Base-by-base conservation (phyloP, 2,113 vertebrate genomes). In the Prunella fulvescens region DNA sequence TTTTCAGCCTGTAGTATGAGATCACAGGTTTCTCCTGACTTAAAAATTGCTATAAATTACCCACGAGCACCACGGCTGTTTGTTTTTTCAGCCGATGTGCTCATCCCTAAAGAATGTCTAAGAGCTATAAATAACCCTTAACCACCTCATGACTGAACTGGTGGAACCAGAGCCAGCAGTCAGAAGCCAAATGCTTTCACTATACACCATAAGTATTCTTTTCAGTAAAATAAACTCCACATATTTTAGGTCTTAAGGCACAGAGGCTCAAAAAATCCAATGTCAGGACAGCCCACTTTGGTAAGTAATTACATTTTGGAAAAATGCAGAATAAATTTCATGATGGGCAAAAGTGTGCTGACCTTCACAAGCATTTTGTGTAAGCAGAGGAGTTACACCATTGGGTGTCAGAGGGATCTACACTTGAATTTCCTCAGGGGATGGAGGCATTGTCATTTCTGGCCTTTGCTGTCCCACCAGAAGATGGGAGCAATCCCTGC, bases 91-190 rank as follows among this genome's bases (percentile, higher is more conserved):
- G 92, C 62, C 33, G 4, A 86, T 81, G 58, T 64, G 57, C 96
- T 97, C 92, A 97, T 85, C 92, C 72, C 93, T 66, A 77, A 96
- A 95, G 86, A 97, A 97, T 96, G 95, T 93, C 66, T 65, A 62
- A 94, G 69, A 84, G 64, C 74, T 96, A 95, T 95, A 96, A 96
- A 96, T 95, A 96, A 81, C 65, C 61, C 61, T 95, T 94, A 96
- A 92, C 78, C 80, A 90, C 89, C 92, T 96, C 79, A 81, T 90
- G 96, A 74, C 23, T 93, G 89, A 90, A 60, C 58, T 77, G 54
- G 31, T 71, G 40, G 77, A 92, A 88, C 18, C 37, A 91, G 66
- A 88, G 54, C 61, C 87, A 94, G 86, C 71, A 96, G 57, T 64
- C 62, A 83, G 64, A 76, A 95, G 70, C 61, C 91, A 89, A 94